phyloP scores from a whole-genome alignment of 2,888 invertebrate species.

The Ctena decussata region DNA sequence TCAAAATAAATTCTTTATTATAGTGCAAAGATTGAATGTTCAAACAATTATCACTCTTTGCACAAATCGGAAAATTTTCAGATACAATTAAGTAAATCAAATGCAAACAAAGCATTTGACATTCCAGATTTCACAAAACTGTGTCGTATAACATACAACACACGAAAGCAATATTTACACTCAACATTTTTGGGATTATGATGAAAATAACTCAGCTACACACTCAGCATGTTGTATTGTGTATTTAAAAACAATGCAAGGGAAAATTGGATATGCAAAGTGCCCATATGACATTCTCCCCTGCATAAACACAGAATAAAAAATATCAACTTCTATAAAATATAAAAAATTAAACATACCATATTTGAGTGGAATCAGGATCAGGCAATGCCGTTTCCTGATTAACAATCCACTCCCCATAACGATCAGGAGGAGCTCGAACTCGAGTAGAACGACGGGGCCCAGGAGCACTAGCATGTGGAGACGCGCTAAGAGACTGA shows the following conservation, averaged over 20 bases:
- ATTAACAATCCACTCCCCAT: not conserved
- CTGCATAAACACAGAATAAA: not conserved
- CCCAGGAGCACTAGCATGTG: not conserved
- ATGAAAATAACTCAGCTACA: not conserved
- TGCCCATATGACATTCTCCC: conserved; percentile 16
- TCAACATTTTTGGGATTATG: not conserved
- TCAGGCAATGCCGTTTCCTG: not conserved
- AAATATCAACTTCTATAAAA: not conserved
- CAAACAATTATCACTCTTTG: too few species aligned
- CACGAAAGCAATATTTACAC: too few species aligned
- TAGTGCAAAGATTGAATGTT: too few species aligned
- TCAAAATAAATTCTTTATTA: too few species aligned
- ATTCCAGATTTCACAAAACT: too few species aligned
- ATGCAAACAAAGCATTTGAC: too few species aligned
- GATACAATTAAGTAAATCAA: too few species aligned
- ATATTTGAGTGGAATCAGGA: not conserved
- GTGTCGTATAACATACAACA: too few species aligned
- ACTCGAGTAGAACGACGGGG: not conserved
- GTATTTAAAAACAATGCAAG: not conserved
- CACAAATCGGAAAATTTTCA: too few species aligned
- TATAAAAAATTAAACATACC: not conserved
- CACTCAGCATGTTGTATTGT: not conserved
- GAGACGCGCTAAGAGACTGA: not conserved
- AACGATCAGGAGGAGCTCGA: not conserved
- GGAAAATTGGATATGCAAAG: not conserved